Base-by-base conservation (phyloP, 2,888 invertebrate genomes). In the Spatulosminthurus flaviceps region DNA sequence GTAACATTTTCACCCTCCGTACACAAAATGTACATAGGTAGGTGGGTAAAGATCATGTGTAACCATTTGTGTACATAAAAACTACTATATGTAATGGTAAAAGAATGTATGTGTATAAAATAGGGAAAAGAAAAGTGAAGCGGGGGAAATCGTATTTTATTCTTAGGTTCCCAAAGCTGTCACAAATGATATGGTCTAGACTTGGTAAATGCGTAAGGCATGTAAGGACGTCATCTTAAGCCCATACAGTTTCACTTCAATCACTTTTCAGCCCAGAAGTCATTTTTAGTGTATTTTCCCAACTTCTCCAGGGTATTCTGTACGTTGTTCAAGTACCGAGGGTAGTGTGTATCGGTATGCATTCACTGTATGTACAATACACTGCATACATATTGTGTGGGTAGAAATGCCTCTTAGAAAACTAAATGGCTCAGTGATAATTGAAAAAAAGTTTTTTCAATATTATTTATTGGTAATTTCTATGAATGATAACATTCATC, bases 131-230 rank as follows among this genome's bases (percentile, higher is more conserved):
- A 11, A 19, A 11, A 19, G 51, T 5, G 16, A n/a, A 51, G 51
- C 2, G 51, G 51, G 51, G 51, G 51, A 51, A 51, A 51, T 16
- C 5, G 51, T 51, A 51, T 51, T 51, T 51, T 51, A 51, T 51
- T 51, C 51, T 51, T 51, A 51, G 51, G 51, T 51, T 51, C 51
- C 51, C 51, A 51, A 51, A 51, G 51, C 51, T 51, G 51, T 51
- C 51, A 51, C 51, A 51, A 51, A 51, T 51, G 51, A 51, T 19
- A 51, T 51, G 51, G 51, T 51, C 51, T 51, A 51, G 51, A 51
- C 51, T n/a, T 51, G 51, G 51, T 51, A 51, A 51, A 51, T 51
- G 51, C 51, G 51, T 51, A 51, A 51, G 5, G 51, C 51, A 11
- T 51, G 51, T 51, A 51, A 16, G 19, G n/a, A 51, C 51, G 51